Base-by-base conservation (phyloP, 2,113 vertebrate species). In the Anhinga rufa region DNA sequence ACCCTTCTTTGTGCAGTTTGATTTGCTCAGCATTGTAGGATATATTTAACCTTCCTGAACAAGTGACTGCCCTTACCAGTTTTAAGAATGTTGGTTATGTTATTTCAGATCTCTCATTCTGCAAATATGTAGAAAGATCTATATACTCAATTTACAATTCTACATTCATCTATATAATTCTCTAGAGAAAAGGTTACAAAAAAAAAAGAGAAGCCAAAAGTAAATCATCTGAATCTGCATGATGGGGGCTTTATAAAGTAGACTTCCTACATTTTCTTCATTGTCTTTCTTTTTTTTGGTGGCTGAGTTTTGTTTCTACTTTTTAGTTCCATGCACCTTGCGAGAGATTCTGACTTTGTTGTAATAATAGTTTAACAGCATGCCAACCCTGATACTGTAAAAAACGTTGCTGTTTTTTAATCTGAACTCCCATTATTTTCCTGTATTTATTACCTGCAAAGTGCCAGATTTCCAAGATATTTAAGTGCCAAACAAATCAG, bases 101-200 rank as follows among this genome's bases (percentile, higher is more conserved):
- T 79, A 81, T 28, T 72, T 75, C 79, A 82, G 42, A 61, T 85
- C 25, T 86, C 52, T 95, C 28, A 7, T 92, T 96, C 95, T 91
- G 71, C 92, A 93, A 95, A 95, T 82, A 46, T 17, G 32, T 66
- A 92, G 48, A 62, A 78, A 95, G 57, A 52, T 64, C 60, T 97
- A 18, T 71, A 62, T 14, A 38, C 6, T 68, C 48, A 44, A 61
- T 90, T 86, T 95, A 64, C 48, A 72, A 54, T 79, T 90, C 76
- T 64, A 52, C 36, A 17, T 66, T 81, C 14, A 5, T 68, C n/a
- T 91, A 75, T n/a, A 75, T 71, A 88, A 90, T 81, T 88, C 24
- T 77, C 29, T 52, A 92, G 52, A 75, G 34, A 88, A 83, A 86
- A 86, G 14, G 12, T 58, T 54, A 58, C 17, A 64, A 49, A 65